Evolutionary conservation across 2,888 invertebrate species (phyloP).

Genomic region (Brachycybe producta): DNA sequence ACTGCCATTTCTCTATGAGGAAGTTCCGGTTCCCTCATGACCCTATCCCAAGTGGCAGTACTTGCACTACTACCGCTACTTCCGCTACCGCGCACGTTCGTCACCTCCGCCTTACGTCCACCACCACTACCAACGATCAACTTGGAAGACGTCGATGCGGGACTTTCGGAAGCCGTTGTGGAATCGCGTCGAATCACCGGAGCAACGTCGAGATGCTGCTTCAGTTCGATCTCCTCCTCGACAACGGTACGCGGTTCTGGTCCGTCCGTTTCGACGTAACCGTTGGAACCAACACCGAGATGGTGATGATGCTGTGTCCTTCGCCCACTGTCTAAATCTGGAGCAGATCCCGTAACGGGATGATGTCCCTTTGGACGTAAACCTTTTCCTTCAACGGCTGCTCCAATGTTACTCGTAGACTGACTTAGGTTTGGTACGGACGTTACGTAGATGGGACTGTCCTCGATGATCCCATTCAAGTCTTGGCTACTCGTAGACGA

Average conservation of each 20-base stretch:
- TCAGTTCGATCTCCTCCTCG: slow-evolving; percentile 24
- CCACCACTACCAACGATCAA: background rate
- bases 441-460: slow-evolving; percentile 69
- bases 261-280: background rate
- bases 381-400: slow-evolving; percentile 11
- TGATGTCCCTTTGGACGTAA: too few relatives aligned
- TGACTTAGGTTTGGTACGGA: slow-evolving; percentile 40
- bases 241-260: slow-evolving; percentile 7
- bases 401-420: slow-evolving; percentile 19
- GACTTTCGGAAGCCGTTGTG: background rate
- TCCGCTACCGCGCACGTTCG: background rate
- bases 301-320: too few relatives aligned
- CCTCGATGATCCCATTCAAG: slow-evolving; percentile 67
- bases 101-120: background rate
- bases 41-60: background rate
- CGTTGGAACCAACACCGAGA: background rate
- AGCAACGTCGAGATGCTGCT: slow-evolving; percentile 22
- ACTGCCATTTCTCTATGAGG: slow-evolving; percentile 98
- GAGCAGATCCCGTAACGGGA: too few relatives aligned
- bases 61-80: background rate
- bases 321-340: slow-evolving; percentile 3
- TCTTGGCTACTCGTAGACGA: slow-evolving; percentile 40
- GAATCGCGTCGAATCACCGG: background rate
- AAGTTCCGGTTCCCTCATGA: slow-evolving; percentile 30
- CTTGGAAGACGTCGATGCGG: background rate